Conservation (phyloP, 2,888 invertebrate species). For the Agonopterix alstromeriana region DNA sequence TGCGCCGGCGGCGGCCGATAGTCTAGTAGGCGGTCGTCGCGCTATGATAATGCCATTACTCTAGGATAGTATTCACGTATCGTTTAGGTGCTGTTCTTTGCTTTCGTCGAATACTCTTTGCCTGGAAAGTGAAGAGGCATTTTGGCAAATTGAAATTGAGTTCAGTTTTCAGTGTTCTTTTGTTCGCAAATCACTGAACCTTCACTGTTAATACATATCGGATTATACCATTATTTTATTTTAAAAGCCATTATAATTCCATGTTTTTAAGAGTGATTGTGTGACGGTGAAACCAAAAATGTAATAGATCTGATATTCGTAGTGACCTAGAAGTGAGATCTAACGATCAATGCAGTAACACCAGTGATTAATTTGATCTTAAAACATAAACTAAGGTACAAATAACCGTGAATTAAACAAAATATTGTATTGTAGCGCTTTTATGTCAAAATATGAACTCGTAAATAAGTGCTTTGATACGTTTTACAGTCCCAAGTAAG, state of each 20-base stretch:
- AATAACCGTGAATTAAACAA: conserved; percentile 40
- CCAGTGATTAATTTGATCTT: conserved; percentile 21
- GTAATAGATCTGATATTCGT: too few relatives aligned
- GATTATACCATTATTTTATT: neutral
- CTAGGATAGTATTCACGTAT: conserved; percentile 12
- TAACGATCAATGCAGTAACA: conserved; percentile 1
- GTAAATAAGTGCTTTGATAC: conserved; percentile 30
- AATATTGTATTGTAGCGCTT: conserved; percentile 33
- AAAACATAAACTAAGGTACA: conserved; percentile 48
- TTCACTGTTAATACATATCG: conserved; percentile 1
- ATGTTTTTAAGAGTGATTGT: too few relatives aligned
- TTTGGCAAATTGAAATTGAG: too few relatives aligned
- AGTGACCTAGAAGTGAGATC: too few relatives aligned
- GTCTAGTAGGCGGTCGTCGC: conserved; percentile 9
- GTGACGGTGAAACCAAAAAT: too few relatives aligned
- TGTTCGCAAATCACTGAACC: too few relatives aligned
- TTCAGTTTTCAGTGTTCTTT: too few relatives aligned
- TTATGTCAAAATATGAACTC: conserved; percentile 9
- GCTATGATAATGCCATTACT: conserved; percentile 25
- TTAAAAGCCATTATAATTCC: too few relatives aligned
- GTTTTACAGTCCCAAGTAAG: conserved; percentile 19
- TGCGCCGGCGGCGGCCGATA: neutral
- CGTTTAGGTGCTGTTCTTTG: neutral
- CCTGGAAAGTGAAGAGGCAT: too few relatives aligned
- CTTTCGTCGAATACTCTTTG: too few relatives aligned